Conservation (phyloP, 2,113 vertebrate species). For the Passer domesticus region DNA sequence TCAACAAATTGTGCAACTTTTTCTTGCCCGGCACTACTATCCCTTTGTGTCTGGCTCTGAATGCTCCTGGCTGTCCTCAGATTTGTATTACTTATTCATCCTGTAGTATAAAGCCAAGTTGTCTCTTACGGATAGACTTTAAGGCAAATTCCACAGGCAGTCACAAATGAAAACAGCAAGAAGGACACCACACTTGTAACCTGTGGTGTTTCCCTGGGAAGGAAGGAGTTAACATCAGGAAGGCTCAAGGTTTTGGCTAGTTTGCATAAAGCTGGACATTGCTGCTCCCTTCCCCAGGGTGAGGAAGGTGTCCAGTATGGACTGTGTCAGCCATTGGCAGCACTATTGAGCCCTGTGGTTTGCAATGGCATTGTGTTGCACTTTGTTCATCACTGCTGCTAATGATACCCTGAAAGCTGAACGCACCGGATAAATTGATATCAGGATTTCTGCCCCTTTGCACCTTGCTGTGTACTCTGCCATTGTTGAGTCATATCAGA, state of each 20-base stretch:
- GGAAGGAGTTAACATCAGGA: not conserved
- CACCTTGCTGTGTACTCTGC: not conserved
- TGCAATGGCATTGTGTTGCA: not conserved
- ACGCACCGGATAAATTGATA: rapidly evolving
- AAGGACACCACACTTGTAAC: not conserved
- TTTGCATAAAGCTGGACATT: not conserved
- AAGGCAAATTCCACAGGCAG: not conserved
- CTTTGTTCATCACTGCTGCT: not conserved
- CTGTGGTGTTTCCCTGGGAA: not conserved
- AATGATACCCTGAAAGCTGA: not conserved
- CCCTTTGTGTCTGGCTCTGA: not conserved
- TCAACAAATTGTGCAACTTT: not conserved
- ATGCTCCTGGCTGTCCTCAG: not conserved
- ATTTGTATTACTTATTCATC: not conserved
- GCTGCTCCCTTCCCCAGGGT: not conserved
- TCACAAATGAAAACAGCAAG: not conserved
- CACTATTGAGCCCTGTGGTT: not conserved
- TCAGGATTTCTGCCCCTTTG: not conserved
- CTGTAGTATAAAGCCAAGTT: not conserved
- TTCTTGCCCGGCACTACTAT: not conserved
- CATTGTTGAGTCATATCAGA: not conserved
- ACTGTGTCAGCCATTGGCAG: not conserved
- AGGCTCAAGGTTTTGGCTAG: not conserved
- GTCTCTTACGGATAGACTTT: not conserved
- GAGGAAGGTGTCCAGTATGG: not conserved